Conservation (phyloP, 2,797 vertebrate genomes). For the Pelodytes ibericus region DNA sequence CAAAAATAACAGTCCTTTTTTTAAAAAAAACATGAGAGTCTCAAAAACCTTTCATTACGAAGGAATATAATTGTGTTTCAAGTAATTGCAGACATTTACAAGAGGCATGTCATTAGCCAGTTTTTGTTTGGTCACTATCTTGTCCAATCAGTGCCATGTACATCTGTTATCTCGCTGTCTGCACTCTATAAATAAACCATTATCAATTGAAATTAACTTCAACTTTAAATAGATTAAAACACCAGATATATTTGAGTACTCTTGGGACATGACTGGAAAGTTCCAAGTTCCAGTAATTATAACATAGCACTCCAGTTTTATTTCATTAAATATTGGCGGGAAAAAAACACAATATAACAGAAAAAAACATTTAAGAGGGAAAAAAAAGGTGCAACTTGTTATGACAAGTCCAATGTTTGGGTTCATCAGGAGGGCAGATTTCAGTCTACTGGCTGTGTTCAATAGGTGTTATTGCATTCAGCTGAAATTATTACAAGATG, state of each 20-base stretch:
- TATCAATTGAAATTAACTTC: background rate
- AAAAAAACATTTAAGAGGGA: background rate
- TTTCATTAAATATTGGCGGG: conserved; percentile 4
- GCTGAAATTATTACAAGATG: conserved; percentile 51
- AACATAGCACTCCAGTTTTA: background rate
- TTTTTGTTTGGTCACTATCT: background rate
- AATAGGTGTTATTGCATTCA: conserved; percentile 51
- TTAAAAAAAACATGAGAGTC: conserved; percentile 57
- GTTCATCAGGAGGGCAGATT: conserved; percentile 54
- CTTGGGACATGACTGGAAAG: background rate
- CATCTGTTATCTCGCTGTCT: background rate
- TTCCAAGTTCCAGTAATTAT: background rate
- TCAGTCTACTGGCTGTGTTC: conserved; percentile 44
- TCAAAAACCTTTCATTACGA: conserved; percentile 53
- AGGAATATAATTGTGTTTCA: conserved; percentile 37
- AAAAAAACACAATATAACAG: background rate
- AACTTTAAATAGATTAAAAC: background rate
- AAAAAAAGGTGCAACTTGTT: conserved; percentile 51
- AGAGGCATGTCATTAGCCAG: background rate
- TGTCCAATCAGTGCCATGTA: background rate
- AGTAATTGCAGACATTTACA: conserved; percentile 33
- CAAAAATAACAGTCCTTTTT: conserved; percentile 62
- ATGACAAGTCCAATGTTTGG: conserved; percentile 53
- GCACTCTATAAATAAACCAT: background rate
- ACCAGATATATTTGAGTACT: background rate